Evolutionary conservation across 2,113 vertebrate genomes (phyloP).

Genomic region (Podiceps cristatus): DNA sequence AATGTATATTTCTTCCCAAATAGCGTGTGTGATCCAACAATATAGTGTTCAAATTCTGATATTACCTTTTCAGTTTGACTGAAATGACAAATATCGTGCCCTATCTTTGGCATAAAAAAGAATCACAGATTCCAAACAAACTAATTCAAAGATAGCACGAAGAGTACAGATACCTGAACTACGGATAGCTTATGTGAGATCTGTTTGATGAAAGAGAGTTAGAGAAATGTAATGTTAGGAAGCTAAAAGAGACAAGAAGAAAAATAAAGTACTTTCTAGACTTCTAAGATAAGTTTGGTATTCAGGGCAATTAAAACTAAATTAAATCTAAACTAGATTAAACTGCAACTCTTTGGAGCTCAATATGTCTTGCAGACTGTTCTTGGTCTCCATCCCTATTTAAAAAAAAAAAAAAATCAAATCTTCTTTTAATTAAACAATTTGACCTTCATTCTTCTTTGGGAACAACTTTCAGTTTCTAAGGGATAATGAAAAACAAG

Average conservation of each 20-base stretch:
- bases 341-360: conserved; percentile 22
- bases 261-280: conserved; percentile 30
- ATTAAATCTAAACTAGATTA: conserved; percentile 61
- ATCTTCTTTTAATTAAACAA: conserved; percentile 55
- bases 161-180: background rate
- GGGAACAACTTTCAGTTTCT: conserved; percentile 21
- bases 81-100: background rate
- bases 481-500: conserved; percentile 29
- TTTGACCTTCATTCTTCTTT: conserved; percentile 56
- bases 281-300: conserved; percentile 17
- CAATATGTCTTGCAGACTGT: conserved; percentile 1
- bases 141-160: background rate
- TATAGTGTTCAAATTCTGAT: background rate
- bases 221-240: background rate
- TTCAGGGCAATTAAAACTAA: conserved; percentile 56
- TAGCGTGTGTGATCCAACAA: background rate
- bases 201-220: background rate
- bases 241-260: background rate
- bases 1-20: background rate
- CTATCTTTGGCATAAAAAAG: background rate
- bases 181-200: background rate
- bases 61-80: background rate
- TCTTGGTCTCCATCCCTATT: background rate
- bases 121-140: background rate
- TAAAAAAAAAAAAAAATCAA: background rate